Evolutionary conservation across 2,797 vertebrate species (phyloP).

Genomic region (Telmatherina bonti): DNA sequence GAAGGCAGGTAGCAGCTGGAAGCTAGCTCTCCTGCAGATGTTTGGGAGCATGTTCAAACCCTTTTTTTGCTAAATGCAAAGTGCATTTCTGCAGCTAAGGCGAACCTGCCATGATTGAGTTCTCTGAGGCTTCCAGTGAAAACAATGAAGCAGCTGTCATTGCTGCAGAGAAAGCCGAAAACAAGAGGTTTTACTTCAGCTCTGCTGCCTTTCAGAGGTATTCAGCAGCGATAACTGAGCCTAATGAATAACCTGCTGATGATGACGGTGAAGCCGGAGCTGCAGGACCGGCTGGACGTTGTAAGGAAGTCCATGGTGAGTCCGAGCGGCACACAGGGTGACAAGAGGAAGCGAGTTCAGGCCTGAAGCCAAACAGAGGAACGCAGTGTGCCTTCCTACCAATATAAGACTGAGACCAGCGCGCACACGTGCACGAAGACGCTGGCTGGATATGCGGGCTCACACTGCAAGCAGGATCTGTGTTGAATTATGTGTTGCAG

Average conservation of each 20-base stretch:
- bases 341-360: constrained; percentile 65
- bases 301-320: constrained; percentile 45
- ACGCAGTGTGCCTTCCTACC: constrained; percentile 67
- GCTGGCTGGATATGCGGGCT: constrained; percentile 41
- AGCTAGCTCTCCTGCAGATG: constrained; percentile 50
- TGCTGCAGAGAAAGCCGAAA: constrained; percentile 27
- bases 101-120: constrained; percentile 23
- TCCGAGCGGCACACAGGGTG: constrained; percentile 46
- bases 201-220: constrained; percentile 27
- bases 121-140: constrained; percentile 46
- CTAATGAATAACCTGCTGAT: constrained; percentile 18
- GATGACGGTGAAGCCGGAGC: constrained; percentile 16
- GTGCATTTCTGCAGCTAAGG: constrained; percentile 52
- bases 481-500: constrained; percentile 76
- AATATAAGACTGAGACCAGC: constrained; percentile 33
- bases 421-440: constrained; percentile 28
- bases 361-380: constrained; percentile 53
- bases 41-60: constrained; percentile 52
- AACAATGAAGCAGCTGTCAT: constrained; percentile 66
- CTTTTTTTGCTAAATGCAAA: constrained; percentile 54
- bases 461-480: constrained; percentile 71
- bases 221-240: constrained; percentile 20
- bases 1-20: constrained; percentile 51
- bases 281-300: constrained; percentile 28
- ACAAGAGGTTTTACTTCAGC: constrained; percentile 4